Evolutionary conservation across 2,113 vertebrate genomes (phyloP).

Genomic region (Chunga burmeisteri): DNA sequence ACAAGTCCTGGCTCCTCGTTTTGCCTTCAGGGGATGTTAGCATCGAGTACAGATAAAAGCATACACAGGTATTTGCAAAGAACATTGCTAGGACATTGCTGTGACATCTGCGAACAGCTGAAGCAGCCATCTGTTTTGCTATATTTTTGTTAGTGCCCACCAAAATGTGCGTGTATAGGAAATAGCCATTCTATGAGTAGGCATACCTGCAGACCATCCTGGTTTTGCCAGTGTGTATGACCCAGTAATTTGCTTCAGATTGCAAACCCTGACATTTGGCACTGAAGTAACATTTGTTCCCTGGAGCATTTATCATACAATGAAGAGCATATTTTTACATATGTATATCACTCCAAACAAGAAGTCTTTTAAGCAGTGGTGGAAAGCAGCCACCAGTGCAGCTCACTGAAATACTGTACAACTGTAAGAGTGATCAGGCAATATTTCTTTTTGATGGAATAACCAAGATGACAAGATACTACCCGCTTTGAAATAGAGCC

Average conservation of each 20-base stretch:
- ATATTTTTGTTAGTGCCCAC: not conserved
- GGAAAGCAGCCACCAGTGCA: not conserved
- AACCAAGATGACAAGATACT: not conserved
- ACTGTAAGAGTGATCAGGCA: not conserved
- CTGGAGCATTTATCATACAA: not conserved
- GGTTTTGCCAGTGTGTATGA: rapidly evolving
- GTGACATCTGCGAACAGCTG: not conserved
- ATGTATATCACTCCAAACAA: not conserved
- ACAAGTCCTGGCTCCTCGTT: not conserved
- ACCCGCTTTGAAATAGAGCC: not conserved
- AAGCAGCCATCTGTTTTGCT: not conserved
- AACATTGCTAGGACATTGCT: not conserved
- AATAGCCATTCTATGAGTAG: not conserved
- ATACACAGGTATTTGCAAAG: not conserved
- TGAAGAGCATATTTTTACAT: not conserved
- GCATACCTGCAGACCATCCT: not conserved
- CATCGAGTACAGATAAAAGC: not conserved
- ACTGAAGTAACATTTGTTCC: not conserved
- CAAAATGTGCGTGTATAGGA: not conserved
- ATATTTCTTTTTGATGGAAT: not conserved
- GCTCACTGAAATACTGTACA: not conserved
- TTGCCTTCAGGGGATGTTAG: not conserved
- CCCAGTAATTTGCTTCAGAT: not conserved
- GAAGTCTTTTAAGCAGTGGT: not conserved
- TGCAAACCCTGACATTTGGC: not conserved